Conservation (phyloP, 1,140 invertebrate species). For the Parapsyche elsis region DNA sequence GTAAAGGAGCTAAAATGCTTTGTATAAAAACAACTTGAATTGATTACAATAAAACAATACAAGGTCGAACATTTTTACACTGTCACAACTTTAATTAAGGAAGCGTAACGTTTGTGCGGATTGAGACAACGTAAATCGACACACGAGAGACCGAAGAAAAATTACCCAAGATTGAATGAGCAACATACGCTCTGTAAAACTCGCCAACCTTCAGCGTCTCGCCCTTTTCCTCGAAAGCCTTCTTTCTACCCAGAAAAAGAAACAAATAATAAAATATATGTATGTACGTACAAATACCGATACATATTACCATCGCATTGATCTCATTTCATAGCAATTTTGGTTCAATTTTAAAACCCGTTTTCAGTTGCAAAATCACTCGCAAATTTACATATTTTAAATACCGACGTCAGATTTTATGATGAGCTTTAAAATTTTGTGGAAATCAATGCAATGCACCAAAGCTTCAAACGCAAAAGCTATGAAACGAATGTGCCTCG, state of each 20-base stretch:
- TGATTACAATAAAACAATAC: no score
- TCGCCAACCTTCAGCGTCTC: constrained; percentile 6
- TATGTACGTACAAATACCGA: not conserved
- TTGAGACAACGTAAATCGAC: no score
- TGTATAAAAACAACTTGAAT: not conserved
- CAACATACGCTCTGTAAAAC: not conserved
- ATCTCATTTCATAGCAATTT: constrained; percentile 15
- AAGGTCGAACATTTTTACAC: no score
- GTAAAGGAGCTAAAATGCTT: not conserved
- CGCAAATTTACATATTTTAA: not conserved
- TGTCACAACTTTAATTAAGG: no score
- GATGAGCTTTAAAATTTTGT: no score
- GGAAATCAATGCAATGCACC: no score
- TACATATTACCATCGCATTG: not conserved
- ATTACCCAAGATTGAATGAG: no score
- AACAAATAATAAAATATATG: not conserved
- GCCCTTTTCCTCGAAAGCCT: constrained; percentile 25
- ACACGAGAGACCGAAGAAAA: no score
- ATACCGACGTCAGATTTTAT: no score
- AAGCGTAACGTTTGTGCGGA: no score
- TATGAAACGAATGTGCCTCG: no score
- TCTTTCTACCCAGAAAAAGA: not conserved
- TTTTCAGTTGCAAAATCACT: not conserved
- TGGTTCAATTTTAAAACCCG: not conserved
- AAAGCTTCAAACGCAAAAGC: no score